Base-by-base conservation (phyloP, 2,113 vertebrate species). In the Pampusana beccarii region DNA sequence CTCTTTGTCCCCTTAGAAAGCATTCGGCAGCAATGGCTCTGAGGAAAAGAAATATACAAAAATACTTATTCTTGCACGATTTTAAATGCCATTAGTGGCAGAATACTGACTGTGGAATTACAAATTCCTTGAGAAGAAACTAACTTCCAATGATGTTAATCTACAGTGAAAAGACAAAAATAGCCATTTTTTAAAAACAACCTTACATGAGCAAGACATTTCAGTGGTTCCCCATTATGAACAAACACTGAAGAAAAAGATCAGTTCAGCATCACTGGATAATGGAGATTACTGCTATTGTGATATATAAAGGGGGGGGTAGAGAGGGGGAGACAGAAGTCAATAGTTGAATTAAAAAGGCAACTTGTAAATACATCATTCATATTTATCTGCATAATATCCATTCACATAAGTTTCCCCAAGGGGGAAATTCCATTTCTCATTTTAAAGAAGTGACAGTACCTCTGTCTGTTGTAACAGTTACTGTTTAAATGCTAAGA, bases 1-100 rank as follows among this genome's bases (percentile, higher is more conserved):
- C 99, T 91, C 98, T 98, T 69, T 98, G 98, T 97, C 98, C 98
- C 97, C 98, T 99, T 79, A 99, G 98, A 98, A 98, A 98, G 97
- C 95, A 98, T 96, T 99, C 99, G 97, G 99, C 99, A 90, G 99
- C 98, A 94, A 99, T 98, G 90, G 98, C 98, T 98, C 99, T 99
- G 98, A 96, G 97, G 75, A 97, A 93, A 98, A 97, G 98, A 97
- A 98, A 96, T 98, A 98, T 96, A 98, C 97, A 97, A 92, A 98
- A 91, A 96, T 93, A 98, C 95, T 98, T 98, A 97, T 96, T 97
- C 97, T 95, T 97, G 94, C 95, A 98, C 70, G 53, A 93, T 81
- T 97, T 81, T 70, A 69, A 92, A 88, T 57, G 95, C 93, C 94
- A 87, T 87, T 92, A 95, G 77, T 96, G 97, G 97, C 94, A 98